Conservation (phyloP, 1,140 invertebrate genomes). For the Drosophila neocordata region DNA sequence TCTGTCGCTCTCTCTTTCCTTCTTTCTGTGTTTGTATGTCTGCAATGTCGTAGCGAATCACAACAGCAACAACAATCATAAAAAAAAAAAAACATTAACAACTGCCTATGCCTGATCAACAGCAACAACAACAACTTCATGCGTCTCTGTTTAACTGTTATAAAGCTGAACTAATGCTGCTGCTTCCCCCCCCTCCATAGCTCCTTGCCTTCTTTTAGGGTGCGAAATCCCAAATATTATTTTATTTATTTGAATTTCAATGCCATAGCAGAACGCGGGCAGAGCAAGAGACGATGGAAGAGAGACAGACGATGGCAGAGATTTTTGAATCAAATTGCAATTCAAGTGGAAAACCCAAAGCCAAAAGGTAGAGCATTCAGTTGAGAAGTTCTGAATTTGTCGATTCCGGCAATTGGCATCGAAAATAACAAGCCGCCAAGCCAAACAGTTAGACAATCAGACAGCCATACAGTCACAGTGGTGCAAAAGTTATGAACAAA, state of each 20-base stretch:
- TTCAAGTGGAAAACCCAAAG: conserved; percentile 62
- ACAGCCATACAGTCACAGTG: conserved; percentile 19
- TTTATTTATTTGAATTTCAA: conserved; percentile 82
- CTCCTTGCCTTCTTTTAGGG: conserved; percentile 62
- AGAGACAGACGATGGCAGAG: not conserved
- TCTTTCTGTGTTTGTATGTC: conserved; percentile 20
- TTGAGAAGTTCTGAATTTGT: conserved; percentile 3
- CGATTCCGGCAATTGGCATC: conserved; percentile 14
- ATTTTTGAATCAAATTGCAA: conserved; percentile 44
- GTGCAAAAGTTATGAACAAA: not conserved
- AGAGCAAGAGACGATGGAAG: not conserved
- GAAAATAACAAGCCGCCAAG: conserved; percentile 3
- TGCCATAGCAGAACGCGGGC: conserved; percentile 17
- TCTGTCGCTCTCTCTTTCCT: conserved; percentile 5
- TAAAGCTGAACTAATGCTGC: conserved; percentile 71
- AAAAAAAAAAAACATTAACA: conserved; percentile 66
- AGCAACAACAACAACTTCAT: conserved; percentile 72
- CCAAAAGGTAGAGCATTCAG: conserved; percentile 48
- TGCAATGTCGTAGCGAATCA: conserved; percentile 78
- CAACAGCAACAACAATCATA: conserved; percentile 79
- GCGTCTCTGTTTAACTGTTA: conserved; percentile 68
- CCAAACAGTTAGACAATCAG: not conserved
- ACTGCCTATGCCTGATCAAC: conserved; percentile 48
- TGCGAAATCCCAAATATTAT: conserved; percentile 81
- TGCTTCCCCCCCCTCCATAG: not conserved